A percentile compares a stretch with the other conserved stretches of the same genome.
These are phyloP conservation scores for Rhinichthys klamathensis DNA, from an alignment of 2,113 vertebrate species.

Conservation along the genomic window DNA sequence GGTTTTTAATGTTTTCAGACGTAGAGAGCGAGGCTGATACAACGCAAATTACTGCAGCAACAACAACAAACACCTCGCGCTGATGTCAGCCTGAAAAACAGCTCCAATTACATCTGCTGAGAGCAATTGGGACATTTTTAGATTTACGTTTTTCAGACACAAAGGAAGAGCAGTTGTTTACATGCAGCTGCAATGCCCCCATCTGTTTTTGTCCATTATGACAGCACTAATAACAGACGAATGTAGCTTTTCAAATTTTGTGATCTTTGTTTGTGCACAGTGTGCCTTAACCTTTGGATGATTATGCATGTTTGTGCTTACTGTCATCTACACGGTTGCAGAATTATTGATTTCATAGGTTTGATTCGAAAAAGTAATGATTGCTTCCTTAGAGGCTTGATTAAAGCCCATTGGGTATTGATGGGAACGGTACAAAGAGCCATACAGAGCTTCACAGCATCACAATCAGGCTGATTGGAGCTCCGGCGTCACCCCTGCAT, in stretches of 20 bases:
- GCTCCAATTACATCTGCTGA: constrained; percentile 66
- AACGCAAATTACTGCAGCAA: constrained; percentile 67
- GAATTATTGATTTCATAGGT: constrained; percentile 78
- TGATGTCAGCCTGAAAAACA: constrained; percentile 57
- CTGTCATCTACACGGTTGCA: constrained; percentile 77
- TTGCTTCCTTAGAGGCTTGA: constrained; percentile 76
- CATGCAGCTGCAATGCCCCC: constrained; percentile 46
- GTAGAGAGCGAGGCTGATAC: constrained; percentile 75
- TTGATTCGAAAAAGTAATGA: constrained; percentile 78
- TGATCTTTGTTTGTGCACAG: constrained; percentile 26
- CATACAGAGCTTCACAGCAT: constrained; percentile 59
- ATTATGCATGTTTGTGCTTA: constrained; percentile 51
- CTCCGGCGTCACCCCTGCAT: constrained; percentile 52
- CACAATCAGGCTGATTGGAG: constrained; percentile 64
- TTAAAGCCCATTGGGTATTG: constrained; percentile 77
- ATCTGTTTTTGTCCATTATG: constrained; percentile 48
- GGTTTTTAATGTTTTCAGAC: constrained; percentile 75
- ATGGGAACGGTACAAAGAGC: constrained; percentile 68
- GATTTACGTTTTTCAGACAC: constrained; percentile 58
- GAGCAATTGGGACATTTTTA: constrained; percentile 70
- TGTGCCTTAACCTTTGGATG: constrained; percentile 31
- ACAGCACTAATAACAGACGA: constrained; percentile 41
- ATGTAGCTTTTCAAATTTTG: constrained; percentile 54
- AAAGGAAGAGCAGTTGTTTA: constrained; percentile 47
- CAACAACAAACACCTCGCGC: constrained; percentile 56